Evolutionary conservation across 2,888 invertebrate species (phyloP).

Genomic region (Heteromurus nitidus): DNA sequence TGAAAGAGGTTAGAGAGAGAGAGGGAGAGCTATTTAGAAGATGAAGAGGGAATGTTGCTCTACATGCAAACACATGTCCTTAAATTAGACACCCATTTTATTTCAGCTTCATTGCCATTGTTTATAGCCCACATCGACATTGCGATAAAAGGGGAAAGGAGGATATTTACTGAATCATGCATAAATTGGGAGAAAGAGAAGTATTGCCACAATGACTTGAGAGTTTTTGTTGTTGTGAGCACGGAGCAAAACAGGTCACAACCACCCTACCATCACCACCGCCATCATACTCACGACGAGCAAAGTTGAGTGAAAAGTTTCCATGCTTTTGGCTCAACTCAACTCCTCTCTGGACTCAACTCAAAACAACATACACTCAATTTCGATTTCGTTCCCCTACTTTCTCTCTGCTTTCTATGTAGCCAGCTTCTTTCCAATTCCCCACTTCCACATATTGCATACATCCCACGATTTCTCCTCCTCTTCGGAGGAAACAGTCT

Average conservation of each 20-base stretch:
- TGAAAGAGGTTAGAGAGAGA: too few species aligned
- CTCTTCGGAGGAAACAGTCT: too few species aligned
- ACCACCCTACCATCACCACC: background rate
- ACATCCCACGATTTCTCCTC: too few species aligned
- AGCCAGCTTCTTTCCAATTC: constrained; percentile 6
- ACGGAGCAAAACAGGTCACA: constrained; percentile 16
- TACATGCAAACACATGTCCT: constrained; percentile 6
- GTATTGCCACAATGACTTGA: background rate
- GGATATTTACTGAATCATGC: constrained; percentile 17
- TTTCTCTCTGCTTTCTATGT: too few species aligned
- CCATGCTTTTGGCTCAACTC: constrained; percentile 1
- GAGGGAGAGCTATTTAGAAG: too few species aligned
- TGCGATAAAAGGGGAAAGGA: background rate
- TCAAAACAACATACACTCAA: too few species aligned
- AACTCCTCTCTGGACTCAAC: too few species aligned
- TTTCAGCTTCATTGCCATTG: constrained; percentile 14
- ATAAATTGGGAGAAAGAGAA: background rate
- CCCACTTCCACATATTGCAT: constrained; percentile 1
- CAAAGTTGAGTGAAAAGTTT: background rate
- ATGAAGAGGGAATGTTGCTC: too few species aligned
- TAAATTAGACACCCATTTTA: constrained; percentile 33
- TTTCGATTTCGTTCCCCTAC: constrained; percentile 22
- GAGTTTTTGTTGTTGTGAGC: too few species aligned
- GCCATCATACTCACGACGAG: background rate
- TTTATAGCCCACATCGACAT: constrained; percentile 6